Evolutionary conservation across 2,113 vertebrate species (phyloP), one percentile per base, ranked within the genome.

Genomic region (Corythaixoides concolor): DNA sequence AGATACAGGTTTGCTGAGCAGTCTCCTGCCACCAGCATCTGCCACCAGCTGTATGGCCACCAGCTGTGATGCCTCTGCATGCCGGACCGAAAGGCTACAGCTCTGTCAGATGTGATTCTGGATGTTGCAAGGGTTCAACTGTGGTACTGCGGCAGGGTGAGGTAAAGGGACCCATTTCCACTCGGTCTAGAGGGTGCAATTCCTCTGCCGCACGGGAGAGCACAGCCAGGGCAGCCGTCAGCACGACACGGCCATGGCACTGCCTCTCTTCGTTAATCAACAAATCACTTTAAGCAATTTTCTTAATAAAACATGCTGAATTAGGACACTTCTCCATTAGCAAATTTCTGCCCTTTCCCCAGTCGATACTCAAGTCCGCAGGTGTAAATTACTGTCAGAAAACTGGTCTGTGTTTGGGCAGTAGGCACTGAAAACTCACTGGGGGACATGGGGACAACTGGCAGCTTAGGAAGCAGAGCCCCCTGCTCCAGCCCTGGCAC

Each of bases 41-140:
- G 62, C 66, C 45, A 9, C 2, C 55, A n/a, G 82, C 27, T 20
- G 24, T 7, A 12, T 30, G 6, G 26, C 33, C 1, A 3, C 59
- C 2, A 3, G 28, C 66, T 60, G 27, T 11, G 28, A 70, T 22
- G 39, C 15, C 60, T 41, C 69, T 63, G 53, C 14, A 20, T 8
- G n/a, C 30, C 0, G 1, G 39, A n/a, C 17, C 63, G 22, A 70
- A 91, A 55, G 35, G 41, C n/a, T 62, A 11, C 74, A 68, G 88
- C 79, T 72, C 63, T 56, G 70, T 28, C 27, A 26, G 83, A 69
- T 35, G 23, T n/a, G 45, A 9, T 26, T 72, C 58, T 45, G 63
- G 60, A 45, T 23, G 74, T 60, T 2, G 0, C 39, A 11, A 45
- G 27, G 76, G 24, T 55, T 52, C 0, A 0, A 0, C 1, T 0